Conservation (phyloP, 2,888 invertebrate species). For the Lomographa bimaculata region DNA sequence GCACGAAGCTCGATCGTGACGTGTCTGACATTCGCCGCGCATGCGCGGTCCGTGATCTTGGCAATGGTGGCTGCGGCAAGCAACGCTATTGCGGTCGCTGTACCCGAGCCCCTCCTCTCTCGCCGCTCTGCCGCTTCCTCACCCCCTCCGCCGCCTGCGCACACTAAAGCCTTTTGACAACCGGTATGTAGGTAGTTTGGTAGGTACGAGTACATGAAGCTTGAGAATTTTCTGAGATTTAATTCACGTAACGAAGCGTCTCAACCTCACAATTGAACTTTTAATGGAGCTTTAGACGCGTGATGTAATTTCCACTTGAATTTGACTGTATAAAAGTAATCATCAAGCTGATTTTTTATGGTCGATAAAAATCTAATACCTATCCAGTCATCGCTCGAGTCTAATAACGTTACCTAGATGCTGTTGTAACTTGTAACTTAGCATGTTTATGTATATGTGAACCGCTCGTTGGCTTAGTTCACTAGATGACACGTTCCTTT, state of each 20-base stretch:
- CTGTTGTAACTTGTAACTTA: background rate
- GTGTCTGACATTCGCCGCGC: constrained; percentile 82
- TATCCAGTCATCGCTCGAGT: constrained; percentile 6
- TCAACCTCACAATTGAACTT: constrained; percentile 59
- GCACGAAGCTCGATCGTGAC: constrained; percentile 78
- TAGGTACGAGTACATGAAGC: constrained; percentile 56
- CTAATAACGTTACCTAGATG: background rate
- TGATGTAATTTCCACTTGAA: constrained; percentile 43
- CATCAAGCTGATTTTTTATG: constrained; percentile 21
- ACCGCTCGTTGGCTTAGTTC: no score
- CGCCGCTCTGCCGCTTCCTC: constrained; percentile 27
- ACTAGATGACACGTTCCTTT: no score
- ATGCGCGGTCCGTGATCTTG: constrained; percentile 84
- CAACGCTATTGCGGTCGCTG: constrained; percentile 78
- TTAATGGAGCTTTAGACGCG: constrained; percentile 53
- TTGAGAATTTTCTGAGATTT: constrained; percentile 78
- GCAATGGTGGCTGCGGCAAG: constrained; percentile 78
- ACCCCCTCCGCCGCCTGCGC: constrained; percentile 39
- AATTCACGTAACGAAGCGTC: constrained; percentile 72
- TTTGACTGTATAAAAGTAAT: constrained; percentile 19
- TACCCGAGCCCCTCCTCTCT: constrained; percentile 54
- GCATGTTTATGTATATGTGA: no score
- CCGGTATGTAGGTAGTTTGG: constrained; percentile 67
- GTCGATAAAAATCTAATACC: constrained; percentile 22
- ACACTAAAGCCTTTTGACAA: constrained; percentile 71